Evolutionary conservation across 1,140 invertebrate species (phyloP), one percentile per base, ranked within the genome.

Genomic region (Leptinotarsa texana): DNA sequence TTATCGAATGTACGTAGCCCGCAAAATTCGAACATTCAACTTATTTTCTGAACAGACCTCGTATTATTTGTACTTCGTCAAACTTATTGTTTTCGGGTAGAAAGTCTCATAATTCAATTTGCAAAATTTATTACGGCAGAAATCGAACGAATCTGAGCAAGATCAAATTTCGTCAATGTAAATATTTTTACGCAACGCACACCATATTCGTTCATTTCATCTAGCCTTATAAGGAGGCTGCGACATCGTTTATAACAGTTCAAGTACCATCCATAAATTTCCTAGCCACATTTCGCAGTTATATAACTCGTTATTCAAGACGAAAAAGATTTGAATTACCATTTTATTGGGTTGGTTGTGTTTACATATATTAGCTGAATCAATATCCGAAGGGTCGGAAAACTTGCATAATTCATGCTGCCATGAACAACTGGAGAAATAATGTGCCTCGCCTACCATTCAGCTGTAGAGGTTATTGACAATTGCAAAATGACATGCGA

Each of bases 131-230:
- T 33, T 33, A 8, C 8, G 33, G 8, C 33, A 33, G 33, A 33
- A 33, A 33, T 11, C 33, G 33, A 33, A 33, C 8, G 33, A 33
- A 33, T 33, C 8, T 33, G 33, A 33, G 33, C 33, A 33, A 33
- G 33, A 57, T 57, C 51, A 57, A 57, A 57, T n/a, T 57, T 57
- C 51, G n/a, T 17, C n/a, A 57, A 57, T n/a, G 51, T 57, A 57
- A 57, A 57, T 57, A 57, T 57, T 17, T 57, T 57, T 57, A 57
- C 51, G 51, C 51, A 57, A 57, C 15, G 51, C n/a, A n/a, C n/a
- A 57, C 15, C 51, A 13, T 57, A 57, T 57, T 57, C 51, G 51
- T n/a, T 13, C 51, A 57, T 57, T n/a, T 57, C n/a, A n/a, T n/a
- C 51, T 57, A 57, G 15, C 51, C n/a, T 15, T 57, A 57, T 57